A percentile compares a stretch with the other conserved stretches of the same genome.
phyloP scores from a whole-genome alignment of 2,888 invertebrate species.

The Sminthurinus aureus region DNA sequence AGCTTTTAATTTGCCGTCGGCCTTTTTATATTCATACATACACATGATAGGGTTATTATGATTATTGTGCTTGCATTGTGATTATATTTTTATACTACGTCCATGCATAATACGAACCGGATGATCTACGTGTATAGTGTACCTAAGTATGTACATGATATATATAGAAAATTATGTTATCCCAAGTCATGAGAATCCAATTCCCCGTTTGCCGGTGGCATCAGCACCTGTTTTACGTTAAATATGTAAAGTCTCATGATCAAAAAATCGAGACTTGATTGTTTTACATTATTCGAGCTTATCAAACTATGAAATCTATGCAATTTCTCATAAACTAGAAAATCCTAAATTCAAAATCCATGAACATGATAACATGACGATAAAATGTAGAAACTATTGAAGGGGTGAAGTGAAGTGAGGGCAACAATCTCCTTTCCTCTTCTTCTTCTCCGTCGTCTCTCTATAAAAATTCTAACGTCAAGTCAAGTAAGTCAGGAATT shows the following conservation, averaged over 20 bases:
- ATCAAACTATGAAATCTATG: background rate
- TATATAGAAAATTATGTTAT: background rate
- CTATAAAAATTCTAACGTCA: background rate
- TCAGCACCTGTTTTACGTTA: background rate
- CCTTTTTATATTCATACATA: background rate
- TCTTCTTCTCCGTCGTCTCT: background rate
- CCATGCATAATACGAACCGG: background rate
- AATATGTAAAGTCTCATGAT: background rate
- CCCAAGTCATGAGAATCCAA: background rate
- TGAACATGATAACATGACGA: background rate
- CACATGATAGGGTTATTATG: no score
- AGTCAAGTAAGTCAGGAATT: background rate
- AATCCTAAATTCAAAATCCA: background rate
- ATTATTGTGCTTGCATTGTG: no score
- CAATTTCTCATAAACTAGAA: background rate
- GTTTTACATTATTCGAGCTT: background rate
- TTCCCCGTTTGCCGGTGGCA: background rate
- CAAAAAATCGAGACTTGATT: background rate
- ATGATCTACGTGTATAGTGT: background rate
- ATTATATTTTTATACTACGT: background rate
- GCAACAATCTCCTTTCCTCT: background rate
- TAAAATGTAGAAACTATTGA: background rate
- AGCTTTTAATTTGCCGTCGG: background rate
- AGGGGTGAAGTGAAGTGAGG: constrained; percentile 1
- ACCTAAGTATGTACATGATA: background rate